These are phyloP conservation scores for Oscheius onirici DNA, from an alignment of 2,888 invertebrate genomes.

Conservation along the genomic window DNA sequence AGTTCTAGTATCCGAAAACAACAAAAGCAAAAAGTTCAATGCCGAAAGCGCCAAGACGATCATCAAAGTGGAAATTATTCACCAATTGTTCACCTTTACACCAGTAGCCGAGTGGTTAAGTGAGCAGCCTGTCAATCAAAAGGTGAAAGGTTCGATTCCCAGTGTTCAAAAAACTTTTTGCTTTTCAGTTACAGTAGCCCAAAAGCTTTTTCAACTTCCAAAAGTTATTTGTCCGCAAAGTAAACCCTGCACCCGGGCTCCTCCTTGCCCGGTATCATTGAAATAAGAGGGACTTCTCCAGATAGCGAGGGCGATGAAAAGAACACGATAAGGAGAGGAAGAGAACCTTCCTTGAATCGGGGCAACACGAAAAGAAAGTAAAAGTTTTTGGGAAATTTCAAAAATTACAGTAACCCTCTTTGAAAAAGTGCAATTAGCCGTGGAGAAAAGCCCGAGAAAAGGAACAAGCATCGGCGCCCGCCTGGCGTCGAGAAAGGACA, in stretches of 20 bases:
- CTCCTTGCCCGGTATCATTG: slow-evolving; percentile 3
- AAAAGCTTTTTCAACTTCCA: too few species aligned
- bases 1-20: too few species aligned
- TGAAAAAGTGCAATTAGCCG: neutral
- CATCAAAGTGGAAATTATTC: too few species aligned
- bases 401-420: neutral
- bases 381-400: neutral
- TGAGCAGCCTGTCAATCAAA: neutral
- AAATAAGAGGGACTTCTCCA: neutral
- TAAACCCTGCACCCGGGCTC: neutral
- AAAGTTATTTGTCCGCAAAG: too few species aligned
- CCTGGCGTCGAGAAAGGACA: neutral
- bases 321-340: neutral
- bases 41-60: too few species aligned
- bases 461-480: neutral
- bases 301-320: slow-evolving; percentile 12
- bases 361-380: slow-evolving; percentile 7
- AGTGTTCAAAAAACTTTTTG: neutral
- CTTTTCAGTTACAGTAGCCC: neutral
- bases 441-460: neutral
- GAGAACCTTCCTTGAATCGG: neutral
- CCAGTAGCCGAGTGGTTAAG: neutral
- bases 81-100: too few species aligned
- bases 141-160: neutral
- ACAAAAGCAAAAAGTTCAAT: too few species aligned